Percentiles rank a stretch among this genome's conserved stretches.
phyloP scores from a whole-genome alignment of 2,888 invertebrate species.

The Noctua comes region DNA sequence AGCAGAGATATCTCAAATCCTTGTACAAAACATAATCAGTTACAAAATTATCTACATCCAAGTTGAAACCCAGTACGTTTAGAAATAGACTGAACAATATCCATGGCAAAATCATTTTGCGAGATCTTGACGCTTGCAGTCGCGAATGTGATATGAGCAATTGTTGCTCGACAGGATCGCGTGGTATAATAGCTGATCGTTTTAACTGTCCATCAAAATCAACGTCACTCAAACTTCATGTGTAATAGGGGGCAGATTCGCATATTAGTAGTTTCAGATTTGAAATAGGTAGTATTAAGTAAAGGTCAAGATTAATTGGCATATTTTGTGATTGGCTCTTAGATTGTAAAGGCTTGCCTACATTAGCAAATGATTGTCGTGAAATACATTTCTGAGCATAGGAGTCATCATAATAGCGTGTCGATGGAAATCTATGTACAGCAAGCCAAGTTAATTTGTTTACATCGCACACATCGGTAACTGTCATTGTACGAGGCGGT shows the following conservation, averaged over 20 bases:
- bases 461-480: too few species aligned
- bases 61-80: slow-evolving; percentile 25
- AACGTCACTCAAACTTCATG: slow-evolving; percentile 51
- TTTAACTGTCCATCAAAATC: slow-evolving; percentile 69
- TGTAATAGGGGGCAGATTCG: slow-evolving; percentile 16
- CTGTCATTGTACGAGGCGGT: too few species aligned
- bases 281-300: slow-evolving; percentile 6
- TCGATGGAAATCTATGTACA: not conserved
- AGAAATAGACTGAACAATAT: slow-evolving; percentile 34
- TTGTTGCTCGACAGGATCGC: slow-evolving; percentile 26
- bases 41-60: slow-evolving; percentile 59
- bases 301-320: not conserved
- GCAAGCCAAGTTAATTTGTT: too few species aligned
- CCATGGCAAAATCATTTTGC: slow-evolving; percentile 48
- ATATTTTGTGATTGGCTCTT: not conserved
- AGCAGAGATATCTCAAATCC: slow-evolving; percentile 71
- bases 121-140: slow-evolving; percentile 14
- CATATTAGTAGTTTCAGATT: slow-evolving; percentile 9
- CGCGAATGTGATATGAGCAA: slow-evolving; percentile 41
- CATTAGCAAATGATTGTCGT: not conserved
- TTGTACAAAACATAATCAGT: slow-evolving; percentile 75
- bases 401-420: too few species aligned
- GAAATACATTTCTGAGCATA: not conserved
- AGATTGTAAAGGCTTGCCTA: not conserved
- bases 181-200: slow-evolving; percentile 45